These are phyloP conservation scores for Agrotis puta DNA, from an alignment of 2,888 invertebrate species.

Conservation along the genomic window DNA sequence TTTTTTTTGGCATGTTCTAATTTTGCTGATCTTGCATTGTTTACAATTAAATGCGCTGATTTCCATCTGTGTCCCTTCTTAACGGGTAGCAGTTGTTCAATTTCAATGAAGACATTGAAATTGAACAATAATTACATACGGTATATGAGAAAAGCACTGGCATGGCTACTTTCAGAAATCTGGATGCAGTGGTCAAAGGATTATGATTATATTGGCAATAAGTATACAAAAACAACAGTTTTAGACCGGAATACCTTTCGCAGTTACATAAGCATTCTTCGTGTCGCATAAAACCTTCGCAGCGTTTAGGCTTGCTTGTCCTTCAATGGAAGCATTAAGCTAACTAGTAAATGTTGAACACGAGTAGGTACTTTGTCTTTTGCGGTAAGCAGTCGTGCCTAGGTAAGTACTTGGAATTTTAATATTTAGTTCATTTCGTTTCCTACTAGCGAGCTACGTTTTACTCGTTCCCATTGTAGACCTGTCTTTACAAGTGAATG, in stretches of 20 bases:
- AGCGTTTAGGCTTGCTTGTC: conserved; percentile 55
- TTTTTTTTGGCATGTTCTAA: not conserved
- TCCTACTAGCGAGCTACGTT: conserved; percentile 23
- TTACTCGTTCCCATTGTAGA: conserved; percentile 4
- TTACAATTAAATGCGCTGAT: not conserved
- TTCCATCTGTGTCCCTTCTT: not conserved
- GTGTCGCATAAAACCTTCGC: conserved; percentile 65
- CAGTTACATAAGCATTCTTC: conserved; percentile 50
- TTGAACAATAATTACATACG: not conserved
- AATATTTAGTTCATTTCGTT: conserved; percentile 43
- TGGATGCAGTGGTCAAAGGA: not conserved
- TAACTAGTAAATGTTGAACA: conserved; percentile 58
- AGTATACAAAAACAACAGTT: not conserved
- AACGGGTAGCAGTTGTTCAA: not conserved
- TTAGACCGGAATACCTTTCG: conserved; percentile 35
- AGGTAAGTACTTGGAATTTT: conserved; percentile 45
- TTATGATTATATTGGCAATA: not conserved
- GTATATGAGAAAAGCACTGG: not conserved
- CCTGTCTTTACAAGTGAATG: conserved; percentile 11
- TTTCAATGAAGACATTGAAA: not conserved
- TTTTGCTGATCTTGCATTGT: not conserved
- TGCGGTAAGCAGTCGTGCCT: conserved; percentile 67
- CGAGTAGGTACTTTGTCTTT: conserved; percentile 53
- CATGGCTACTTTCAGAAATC: not conserved
- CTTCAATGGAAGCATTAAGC: conserved; percentile 60